Evolutionary conservation across 2,113 vertebrate species (phyloP).

Genomic region (Callithrix jacchus): DNA sequence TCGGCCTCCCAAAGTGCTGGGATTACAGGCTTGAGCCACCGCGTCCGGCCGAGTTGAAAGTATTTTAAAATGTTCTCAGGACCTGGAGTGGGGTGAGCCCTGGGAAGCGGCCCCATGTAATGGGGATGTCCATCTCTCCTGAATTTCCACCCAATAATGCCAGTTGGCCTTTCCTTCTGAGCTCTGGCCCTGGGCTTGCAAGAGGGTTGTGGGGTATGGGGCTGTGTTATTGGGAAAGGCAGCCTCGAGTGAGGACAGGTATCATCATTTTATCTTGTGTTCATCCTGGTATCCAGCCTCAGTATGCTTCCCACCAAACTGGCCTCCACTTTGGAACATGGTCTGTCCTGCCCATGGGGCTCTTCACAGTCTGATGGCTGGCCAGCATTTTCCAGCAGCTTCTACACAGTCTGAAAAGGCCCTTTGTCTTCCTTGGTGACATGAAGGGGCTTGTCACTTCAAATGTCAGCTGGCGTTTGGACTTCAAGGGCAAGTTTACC

Average conservation of each 20-base stretch:
- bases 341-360: neutral
- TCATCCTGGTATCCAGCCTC: neutral
- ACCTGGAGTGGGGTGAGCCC: neutral
- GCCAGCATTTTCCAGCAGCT: neutral
- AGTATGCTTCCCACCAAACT: neutral
- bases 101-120: neutral
- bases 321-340: rapidly evolving
- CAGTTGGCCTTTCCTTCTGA: neutral
- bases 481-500: neutral
- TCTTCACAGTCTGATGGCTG: neutral
- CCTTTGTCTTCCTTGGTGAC: neutral
- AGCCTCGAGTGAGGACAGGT: neutral
- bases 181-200: neutral
- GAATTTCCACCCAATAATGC: neutral
- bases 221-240: neutral
- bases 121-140: neutral
- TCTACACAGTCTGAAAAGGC: neutral
- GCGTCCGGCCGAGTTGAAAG: no score
- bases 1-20: no score
- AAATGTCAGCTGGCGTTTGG: neutral
- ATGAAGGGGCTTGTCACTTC: neutral
- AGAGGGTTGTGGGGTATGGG: neutral
- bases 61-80: neutral
- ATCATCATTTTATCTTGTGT: neutral
- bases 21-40: no score